Conservation (phyloP, 1,140 invertebrate species). For the Bombus waltoni region DNA sequence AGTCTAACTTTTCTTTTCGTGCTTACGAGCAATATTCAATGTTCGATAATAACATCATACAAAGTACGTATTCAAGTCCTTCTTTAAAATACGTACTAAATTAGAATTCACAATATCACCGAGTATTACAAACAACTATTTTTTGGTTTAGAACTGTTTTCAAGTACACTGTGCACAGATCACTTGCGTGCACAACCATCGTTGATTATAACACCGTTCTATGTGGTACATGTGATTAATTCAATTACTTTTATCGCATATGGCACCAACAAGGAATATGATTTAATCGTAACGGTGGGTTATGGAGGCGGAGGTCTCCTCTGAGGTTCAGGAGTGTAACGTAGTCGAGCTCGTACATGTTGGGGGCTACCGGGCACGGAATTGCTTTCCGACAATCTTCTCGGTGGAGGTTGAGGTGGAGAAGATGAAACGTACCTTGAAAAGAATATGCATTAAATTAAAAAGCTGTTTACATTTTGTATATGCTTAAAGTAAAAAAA, state of each 20-base stretch:
- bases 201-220: conserved; percentile 51
- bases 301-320: conserved; percentile 85
- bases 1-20: conserved; percentile 38
- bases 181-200: conserved; percentile 49
- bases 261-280: conserved; percentile 75
- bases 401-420: conserved; percentile 86
- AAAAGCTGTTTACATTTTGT: neutral
- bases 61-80: conserved; percentile 40
- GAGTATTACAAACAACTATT: conserved; percentile 64
- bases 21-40: conserved; percentile 37
- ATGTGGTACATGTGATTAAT: conserved; percentile 55
- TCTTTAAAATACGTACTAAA: conserved; percentile 44
- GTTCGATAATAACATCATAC: conserved; percentile 32
- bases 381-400: conserved; percentile 85
- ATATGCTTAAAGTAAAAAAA: neutral
- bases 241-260: conserved; percentile 67
- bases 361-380: conserved; percentile 88
- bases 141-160: conserved; percentile 55
- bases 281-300: conserved; percentile 74
- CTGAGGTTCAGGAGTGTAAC: conserved; percentile 89
- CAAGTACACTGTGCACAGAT: conserved; percentile 51
- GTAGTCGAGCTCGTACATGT: conserved; percentile 86
- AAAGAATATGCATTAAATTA: neutral
- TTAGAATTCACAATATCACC: conserved; percentile 44
- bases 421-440: conserved; percentile 86